Conservation (phyloP, 1,140 invertebrate species). For the Orchestia grillus region DNA sequence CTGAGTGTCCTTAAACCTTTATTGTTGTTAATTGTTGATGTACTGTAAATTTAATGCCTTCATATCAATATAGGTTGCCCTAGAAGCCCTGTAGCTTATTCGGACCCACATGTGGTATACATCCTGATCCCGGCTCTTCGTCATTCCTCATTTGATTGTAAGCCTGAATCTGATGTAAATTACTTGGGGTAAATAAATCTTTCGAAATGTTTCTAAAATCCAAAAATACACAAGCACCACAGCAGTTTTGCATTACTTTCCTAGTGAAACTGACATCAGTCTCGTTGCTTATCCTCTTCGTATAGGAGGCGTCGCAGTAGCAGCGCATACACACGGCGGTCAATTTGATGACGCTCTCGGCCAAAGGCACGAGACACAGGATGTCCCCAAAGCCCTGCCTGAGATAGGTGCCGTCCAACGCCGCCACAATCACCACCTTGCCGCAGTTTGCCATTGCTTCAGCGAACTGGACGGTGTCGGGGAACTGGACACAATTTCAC, state of each 20-base stretch:
- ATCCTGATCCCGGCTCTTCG: too few relatives aligned
- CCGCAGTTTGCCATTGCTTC: constrained; percentile 77
- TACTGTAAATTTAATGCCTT: too few relatives aligned
- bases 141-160: too few relatives aligned
- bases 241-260: neutral
- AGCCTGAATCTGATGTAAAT: too few relatives aligned
- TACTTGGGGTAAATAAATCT: too few relatives aligned
- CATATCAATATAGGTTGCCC: too few relatives aligned
- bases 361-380: constrained; percentile 77
- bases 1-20: too few relatives aligned
- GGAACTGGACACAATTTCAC: constrained; percentile 73
- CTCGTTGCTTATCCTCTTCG: constrained; percentile 75
- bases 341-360: constrained; percentile 78
- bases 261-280: constrained; percentile 71
- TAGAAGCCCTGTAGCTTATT: too few relatives aligned
- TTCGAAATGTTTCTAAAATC: neutral
- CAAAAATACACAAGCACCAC: neutral
- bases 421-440: constrained; percentile 78
- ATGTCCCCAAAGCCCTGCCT: constrained; percentile 76
- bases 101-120: too few relatives aligned
- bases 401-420: constrained; percentile 76
- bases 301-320: constrained; percentile 76
- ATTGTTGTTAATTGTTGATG: too few relatives aligned
- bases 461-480: constrained; percentile 76
- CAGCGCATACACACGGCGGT: constrained; percentile 78